Percentiles rank a stretch among this genome's conserved stretches.
Conservation (phyloP, 1,140 invertebrate species). For the Anastatus disparis region DNA sequence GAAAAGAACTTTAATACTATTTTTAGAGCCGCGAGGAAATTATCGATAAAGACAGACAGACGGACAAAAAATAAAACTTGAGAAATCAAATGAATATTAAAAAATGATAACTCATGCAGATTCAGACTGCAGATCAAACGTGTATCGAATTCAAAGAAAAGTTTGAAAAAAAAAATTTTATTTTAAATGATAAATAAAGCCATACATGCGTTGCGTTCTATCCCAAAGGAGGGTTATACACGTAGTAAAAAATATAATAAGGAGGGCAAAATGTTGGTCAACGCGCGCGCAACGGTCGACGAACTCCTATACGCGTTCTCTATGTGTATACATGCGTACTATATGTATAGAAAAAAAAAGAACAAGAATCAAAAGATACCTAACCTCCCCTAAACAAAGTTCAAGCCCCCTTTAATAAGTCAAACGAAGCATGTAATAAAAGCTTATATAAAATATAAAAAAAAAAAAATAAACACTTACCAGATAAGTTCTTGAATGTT, state of each 20-base stretch:
- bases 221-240: no score
- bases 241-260: neutral
- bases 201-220: no score
- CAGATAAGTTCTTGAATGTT: conserved; percentile 44
- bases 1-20: neutral
- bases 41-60: neutral
- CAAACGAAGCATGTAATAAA: neutral
- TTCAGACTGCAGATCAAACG: no score
- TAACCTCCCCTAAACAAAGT: neutral
- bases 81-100: neutral
- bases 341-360: neutral
- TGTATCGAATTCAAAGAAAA: no score
- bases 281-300: neutral
- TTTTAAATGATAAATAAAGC: no score
- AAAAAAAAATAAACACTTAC: neutral
- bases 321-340: no score
- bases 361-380: neutral
- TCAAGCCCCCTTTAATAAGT: neutral
- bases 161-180: no score
- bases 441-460: neutral
- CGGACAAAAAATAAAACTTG: neutral
- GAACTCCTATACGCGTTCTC: neutral
- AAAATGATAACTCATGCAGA: no score
- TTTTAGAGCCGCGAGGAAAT: neutral
- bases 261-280: neutral